Evolutionary conservation across 2,113 vertebrate genomes (phyloP), one percentile per base, ranked within the genome.

Genomic region (Cololabis saira): DNA sequence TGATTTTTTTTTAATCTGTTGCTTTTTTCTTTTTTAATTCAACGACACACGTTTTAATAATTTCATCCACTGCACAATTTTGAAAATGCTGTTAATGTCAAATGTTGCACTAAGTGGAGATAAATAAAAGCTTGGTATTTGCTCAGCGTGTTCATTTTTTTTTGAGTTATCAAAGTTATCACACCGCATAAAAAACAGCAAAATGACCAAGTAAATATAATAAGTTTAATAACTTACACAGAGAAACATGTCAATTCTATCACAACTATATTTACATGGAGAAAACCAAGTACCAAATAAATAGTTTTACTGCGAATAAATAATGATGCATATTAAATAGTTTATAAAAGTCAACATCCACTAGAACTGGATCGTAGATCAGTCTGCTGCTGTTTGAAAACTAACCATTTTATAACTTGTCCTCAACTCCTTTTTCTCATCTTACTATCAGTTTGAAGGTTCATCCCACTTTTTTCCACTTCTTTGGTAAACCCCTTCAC

Each of bases 11-110:
- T 61, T 4, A 68, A 79, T 27, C 55, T 52, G 58, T 27, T 21
- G 49, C 37, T 30, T 41, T 21, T 62, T 81, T 43, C 14, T 64
- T 82, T 83, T 82, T 83, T 62, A 66, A 76, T 67, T 54, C 9
- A 8, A 37, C 54, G 19, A 71, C 21, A 27, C 0, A 44, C 51
- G 60, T 45, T 60, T 50, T 44, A 19, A 13, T 57, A 2, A 69
- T 57, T 64, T 55, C 3, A 51, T 24, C 18, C 12, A 27, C 33
- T 51, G 5, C 30, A 43, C 4, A 5, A 42, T 76, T 66, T 52
- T 47, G 15, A 43, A 78, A 44, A 67, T 37, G 30, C 9, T 55
- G n/a, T 74, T 33, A 48, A 12, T 49, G 60, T 30, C 71, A 27
- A 51, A 47, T 52, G 19, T 42, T 68, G 17, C 55, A 17, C 48